A percentile compares a stretch with the other conserved stretches of the same genome.
Evolutionary conservation across 1,140 invertebrate genomes (phyloP).

Genomic region (Arion vulgaris): DNA sequence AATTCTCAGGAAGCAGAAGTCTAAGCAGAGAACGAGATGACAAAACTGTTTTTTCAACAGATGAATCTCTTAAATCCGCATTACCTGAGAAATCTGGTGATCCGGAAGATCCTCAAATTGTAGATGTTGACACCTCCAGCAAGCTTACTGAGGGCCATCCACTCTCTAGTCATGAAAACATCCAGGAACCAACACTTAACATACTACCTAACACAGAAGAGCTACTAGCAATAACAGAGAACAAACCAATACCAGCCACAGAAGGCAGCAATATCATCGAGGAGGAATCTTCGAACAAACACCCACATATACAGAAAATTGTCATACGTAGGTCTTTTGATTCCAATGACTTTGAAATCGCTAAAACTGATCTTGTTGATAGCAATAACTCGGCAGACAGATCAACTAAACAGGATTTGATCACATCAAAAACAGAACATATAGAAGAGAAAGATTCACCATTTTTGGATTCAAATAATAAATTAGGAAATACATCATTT

Average conservation of each 20-base stretch:
- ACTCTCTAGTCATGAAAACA: neutral
- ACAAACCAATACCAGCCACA: too few relatives aligned
- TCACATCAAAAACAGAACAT: too few relatives aligned
- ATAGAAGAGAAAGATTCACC: too few relatives aligned
- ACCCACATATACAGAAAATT: slow-evolving; percentile 18
- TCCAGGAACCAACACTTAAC: neutral
- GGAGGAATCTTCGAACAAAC: neutral
- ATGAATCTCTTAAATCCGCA: too few relatives aligned
- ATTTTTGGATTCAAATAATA: too few relatives aligned
- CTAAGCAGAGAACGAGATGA: neutral
- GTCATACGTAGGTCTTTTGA: slow-evolving; percentile 17
- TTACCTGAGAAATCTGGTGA: too few relatives aligned
- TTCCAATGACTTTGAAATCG: slow-evolving; percentile 16
- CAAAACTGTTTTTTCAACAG: neutral
- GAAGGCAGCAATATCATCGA: neutral
- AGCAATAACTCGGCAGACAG: neutral
- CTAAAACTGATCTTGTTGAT: neutral
- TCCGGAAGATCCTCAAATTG: neutral
- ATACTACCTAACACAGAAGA: too few relatives aligned
- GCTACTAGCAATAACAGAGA: too few relatives aligned
- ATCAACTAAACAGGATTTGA: neutral
- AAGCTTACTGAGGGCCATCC: neutral
- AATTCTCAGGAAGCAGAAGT: slow-evolving; percentile 8
- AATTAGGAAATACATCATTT: too few relatives aligned
- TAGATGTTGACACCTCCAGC: neutral